Percentiles rank a stretch among this genome's conserved stretches.
Conservation (phyloP, 2,888 invertebrate genomes). For the Eumacrocentrus americanus region DNA sequence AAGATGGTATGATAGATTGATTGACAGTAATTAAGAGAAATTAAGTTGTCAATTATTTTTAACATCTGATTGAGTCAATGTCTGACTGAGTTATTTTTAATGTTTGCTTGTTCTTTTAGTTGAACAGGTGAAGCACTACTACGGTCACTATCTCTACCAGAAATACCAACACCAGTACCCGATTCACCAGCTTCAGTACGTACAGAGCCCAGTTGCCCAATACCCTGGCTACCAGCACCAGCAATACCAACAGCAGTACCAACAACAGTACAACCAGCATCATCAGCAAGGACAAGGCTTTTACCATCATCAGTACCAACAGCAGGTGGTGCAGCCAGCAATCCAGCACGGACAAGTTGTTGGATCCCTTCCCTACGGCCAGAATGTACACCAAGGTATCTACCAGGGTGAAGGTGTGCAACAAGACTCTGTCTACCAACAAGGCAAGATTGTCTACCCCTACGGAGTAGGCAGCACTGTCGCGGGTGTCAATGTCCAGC, state of each 20-base stretch:
- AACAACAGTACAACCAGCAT: conserved; percentile 25
- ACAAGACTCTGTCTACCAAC: conserved; percentile 3
- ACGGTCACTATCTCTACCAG: conserved; percentile 45
- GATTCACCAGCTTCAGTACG: conserved; percentile 30
- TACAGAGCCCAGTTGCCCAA: conserved; percentile 10
- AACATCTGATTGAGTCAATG: too few relatives aligned
- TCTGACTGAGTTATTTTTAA: background rate
- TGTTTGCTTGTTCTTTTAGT: conserved; percentile 29
- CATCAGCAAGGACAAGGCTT: conserved; percentile 7
- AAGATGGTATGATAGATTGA: conserved; percentile 15
- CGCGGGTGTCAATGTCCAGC: too few relatives aligned
- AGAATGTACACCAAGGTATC: conserved; percentile 26
- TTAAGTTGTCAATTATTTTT: conserved; percentile 11
- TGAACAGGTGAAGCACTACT: conserved; percentile 43
- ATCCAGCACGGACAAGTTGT: background rate
- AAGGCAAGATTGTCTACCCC: too few relatives aligned
- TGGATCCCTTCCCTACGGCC: conserved; percentile 23
- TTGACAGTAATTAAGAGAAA: conserved; percentile 28
- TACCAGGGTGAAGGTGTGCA: conserved; percentile 23
- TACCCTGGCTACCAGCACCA: conserved; percentile 24
- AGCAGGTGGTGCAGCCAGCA: background rate
- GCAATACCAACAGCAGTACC: conserved; percentile 25
- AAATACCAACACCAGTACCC: conserved; percentile 40
- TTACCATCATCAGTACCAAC: conserved; percentile 4
- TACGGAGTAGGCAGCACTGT: background rate